These are phyloP conservation scores for Megaceryle maxima DNA, from an alignment of 2,113 vertebrate species.

Conservation along the genomic window DNA sequence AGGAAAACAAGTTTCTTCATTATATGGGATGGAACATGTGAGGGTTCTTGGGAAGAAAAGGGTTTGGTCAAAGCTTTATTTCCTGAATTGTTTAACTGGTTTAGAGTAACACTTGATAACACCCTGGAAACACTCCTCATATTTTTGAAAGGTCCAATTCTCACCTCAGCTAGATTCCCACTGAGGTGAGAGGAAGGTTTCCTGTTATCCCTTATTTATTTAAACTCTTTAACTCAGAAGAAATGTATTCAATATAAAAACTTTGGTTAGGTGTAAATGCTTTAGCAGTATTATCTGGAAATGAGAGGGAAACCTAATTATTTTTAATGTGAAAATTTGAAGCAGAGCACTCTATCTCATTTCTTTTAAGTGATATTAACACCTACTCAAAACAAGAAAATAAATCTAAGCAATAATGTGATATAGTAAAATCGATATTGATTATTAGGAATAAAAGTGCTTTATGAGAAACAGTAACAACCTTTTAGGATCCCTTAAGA, in stretches of 20 bases:
- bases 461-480: conserved; percentile 61
- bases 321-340: not conserved
- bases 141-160: not conserved
- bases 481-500: not conserved
- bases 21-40: not conserved
- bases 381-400: conserved; percentile 52
- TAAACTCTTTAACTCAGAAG: not conserved
- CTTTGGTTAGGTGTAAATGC: not conserved
- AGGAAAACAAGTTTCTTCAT: not conserved
- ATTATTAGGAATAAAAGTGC: conserved; percentile 60
- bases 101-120: not conserved
- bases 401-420: conserved; percentile 59
- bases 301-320: not conserved
- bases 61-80: not conserved
- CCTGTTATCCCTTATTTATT: not conserved
- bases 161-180: not conserved
- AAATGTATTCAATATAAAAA: not conserved
- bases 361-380: conserved; percentile 35
- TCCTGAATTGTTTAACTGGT: not conserved
- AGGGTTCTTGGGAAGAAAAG: not conserved
- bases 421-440: conserved; percentile 59
- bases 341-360: conserved; percentile 1
- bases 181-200: not conserved
- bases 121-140: not conserved
- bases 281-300: not conserved